Evolutionary conservation across 2,888 invertebrate genomes (phyloP).

Genomic region (Epinotia ramella): DNA sequence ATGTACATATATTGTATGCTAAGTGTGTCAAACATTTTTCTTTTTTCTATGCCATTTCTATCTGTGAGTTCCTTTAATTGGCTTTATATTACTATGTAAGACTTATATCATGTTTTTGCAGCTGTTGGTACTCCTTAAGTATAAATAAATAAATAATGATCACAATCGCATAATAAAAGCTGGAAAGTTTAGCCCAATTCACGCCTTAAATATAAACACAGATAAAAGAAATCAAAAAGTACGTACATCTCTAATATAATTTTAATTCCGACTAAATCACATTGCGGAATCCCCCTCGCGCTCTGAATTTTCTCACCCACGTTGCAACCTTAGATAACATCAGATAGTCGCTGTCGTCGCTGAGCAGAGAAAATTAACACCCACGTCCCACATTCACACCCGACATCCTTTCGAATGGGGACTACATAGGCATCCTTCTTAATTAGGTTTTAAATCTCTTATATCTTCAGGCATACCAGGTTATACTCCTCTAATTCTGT

Average conservation of each 20-base stretch:
- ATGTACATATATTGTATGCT: too few relatives aligned
- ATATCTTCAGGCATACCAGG: conserved; percentile 1
- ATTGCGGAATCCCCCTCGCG: background rate
- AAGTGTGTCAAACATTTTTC: too few relatives aligned
- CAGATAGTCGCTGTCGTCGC: background rate
- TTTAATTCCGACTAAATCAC: background rate
- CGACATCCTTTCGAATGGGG: too few relatives aligned
- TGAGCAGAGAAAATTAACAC: conserved; percentile 12
- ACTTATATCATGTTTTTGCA: too few relatives aligned
- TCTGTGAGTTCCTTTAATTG: too few relatives aligned
- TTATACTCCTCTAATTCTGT: background rate
- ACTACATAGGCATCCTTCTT: background rate
- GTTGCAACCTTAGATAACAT: background rate
- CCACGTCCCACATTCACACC: background rate
- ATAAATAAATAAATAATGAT: too few relatives aligned
- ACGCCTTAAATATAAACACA: too few relatives aligned
- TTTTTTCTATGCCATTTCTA: too few relatives aligned
- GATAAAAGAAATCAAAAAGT: background rate
- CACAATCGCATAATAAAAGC: too few relatives aligned
- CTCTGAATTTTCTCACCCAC: background rate
- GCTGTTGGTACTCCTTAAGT: too few relatives aligned
- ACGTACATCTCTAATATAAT: background rate
- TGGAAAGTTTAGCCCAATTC: too few relatives aligned
- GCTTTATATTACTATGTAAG: too few relatives aligned
- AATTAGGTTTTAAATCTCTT: conserved; percentile 23